Evolutionary conservation across 2,888 invertebrate genomes (phyloP), one percentile per base, ranked within the genome.

Genomic region (Uloborus plumipes): DNA sequence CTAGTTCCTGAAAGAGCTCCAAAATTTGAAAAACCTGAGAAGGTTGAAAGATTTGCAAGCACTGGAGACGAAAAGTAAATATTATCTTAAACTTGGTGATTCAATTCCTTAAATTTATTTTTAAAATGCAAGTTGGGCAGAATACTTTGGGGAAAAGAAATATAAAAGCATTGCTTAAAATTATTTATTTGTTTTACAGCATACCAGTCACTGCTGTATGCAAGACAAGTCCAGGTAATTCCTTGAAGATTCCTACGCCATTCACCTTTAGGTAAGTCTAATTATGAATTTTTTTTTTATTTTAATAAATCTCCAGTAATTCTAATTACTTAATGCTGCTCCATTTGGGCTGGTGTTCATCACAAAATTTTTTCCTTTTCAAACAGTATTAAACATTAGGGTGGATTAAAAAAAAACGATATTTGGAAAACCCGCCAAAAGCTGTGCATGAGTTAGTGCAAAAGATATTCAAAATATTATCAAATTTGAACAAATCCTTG

Each of bases 1-100:
- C 75, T 55, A 85, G 86, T 86, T 53, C 86, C 86, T 58, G 86
- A 86, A 62, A 83, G 85, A 66, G 62, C 74, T 20, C 55, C 74
- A 20, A 81, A 81, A 59, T 55, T 67, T n/a, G 84, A 82, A 16
- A 67, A 69, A 62, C 74, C 82, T 13, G 76, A 74, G 11, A 75
- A 74, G 72, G 83, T 85, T 53, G 78, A 74, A 61, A 64, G 85
- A 15, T 80, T 84, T 81, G 69, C 85, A 31, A 84, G 84, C 50
- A 82, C 84, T 20, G 85, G 84, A 7, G 84, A 85, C 14, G 85
- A 85, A 61, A 73, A 84, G 84, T 85, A 69, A 73, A 77, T 47
- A 58, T 49, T 58, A 20, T 50, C 2, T 39, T 4, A 39, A 39
- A 39, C 11, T 39, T 39, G 1, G 39, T 26, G 26, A 11, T 39